A percentile compares a stretch with the other conserved stretches of the same genome.
phyloP scores from a whole-genome alignment of 2,113 vertebrate genomes.

The Oryzias melastigma region DNA sequence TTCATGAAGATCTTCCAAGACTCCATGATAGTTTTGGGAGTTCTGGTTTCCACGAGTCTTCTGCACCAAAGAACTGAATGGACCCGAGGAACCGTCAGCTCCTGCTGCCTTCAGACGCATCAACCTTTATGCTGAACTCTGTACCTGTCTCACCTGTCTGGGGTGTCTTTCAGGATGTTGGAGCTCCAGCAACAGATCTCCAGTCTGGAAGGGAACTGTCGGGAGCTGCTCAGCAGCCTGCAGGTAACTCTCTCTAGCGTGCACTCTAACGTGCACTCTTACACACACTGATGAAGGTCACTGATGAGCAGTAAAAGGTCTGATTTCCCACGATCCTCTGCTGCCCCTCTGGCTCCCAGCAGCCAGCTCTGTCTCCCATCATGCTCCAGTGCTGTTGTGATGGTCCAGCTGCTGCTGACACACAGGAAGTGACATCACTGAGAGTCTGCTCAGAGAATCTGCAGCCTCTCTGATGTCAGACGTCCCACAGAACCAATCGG shows the following conservation, averaged over 20 bases:
- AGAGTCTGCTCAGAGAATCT: constrained; percentile 41
- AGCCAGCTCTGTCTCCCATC: constrained; percentile 47
- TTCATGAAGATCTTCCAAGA: too few species aligned
- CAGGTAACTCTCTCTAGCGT: constrained; percentile 47
- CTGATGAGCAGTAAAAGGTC: constrained; percentile 79
- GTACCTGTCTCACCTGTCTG: too few species aligned
- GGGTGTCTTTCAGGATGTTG: constrained; percentile 80
- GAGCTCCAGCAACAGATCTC: constrained; percentile 88
- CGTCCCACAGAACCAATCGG: constrained; percentile 57
- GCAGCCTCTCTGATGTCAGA: constrained; percentile 18
- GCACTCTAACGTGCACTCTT: background rate
- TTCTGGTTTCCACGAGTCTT: too few species aligned
- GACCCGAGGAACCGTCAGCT: too few species aligned
- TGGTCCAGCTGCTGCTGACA: constrained; percentile 66
- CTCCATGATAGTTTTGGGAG: too few species aligned
- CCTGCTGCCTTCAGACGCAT: too few species aligned
- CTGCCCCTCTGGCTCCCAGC: constrained; percentile 51
- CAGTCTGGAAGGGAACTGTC: constrained; percentile 86
- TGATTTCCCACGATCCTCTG: constrained; percentile 56
- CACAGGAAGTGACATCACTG: constrained; percentile 26
- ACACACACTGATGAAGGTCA: constrained; percentile 41
- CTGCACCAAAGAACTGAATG: too few species aligned
- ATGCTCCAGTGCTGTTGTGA: constrained; percentile 56
- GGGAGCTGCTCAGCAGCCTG: constrained; percentile 82
- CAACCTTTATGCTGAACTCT: too few species aligned